These are phyloP conservation scores for Agrochola lota DNA, from an alignment of 2,888 invertebrate genomes.

Conservation along the genomic window DNA sequence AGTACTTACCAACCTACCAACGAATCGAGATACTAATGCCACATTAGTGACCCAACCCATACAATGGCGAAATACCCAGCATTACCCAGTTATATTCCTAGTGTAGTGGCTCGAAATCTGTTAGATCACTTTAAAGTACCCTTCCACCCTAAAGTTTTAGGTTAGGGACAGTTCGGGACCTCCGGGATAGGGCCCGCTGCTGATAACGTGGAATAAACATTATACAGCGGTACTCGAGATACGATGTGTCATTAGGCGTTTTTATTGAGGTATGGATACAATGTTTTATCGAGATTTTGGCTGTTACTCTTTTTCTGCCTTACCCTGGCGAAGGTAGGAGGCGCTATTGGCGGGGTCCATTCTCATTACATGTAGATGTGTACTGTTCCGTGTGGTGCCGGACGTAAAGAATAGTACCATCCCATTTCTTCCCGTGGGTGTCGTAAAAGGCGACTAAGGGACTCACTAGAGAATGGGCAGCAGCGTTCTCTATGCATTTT, in stretches of 20 bases:
- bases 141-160: slow-evolving; percentile 80
- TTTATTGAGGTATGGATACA: slow-evolving; percentile 47
- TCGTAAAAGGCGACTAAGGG: too few relatives aligned
- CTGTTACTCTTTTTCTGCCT: too few relatives aligned
- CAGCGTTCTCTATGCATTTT: too few relatives aligned
- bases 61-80: slow-evolving; percentile 70
- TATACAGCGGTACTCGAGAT: slow-evolving; percentile 60
- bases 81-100: slow-evolving; percentile 72
- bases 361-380: too few relatives aligned
- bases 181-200: slow-evolving; percentile 67
- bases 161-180: slow-evolving; percentile 73
- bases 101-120: slow-evolving; percentile 76
- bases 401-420: too few relatives aligned
- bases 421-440: too few relatives aligned
- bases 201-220: slow-evolving; percentile 73
- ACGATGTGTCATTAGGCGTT: slow-evolving; percentile 59
- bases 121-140: slow-evolving; percentile 81
- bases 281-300: not conserved
- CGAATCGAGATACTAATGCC: slow-evolving; percentile 40
- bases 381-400: too few relatives aligned
- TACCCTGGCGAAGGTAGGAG: too few relatives aligned
- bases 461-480: too few relatives aligned
- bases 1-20: not conserved
- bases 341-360: too few relatives aligned
- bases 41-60: slow-evolving; percentile 63